These are phyloP conservation scores for Leucania comma DNA, from an alignment of 2,888 invertebrate genomes.

Conservation along the genomic window DNA sequence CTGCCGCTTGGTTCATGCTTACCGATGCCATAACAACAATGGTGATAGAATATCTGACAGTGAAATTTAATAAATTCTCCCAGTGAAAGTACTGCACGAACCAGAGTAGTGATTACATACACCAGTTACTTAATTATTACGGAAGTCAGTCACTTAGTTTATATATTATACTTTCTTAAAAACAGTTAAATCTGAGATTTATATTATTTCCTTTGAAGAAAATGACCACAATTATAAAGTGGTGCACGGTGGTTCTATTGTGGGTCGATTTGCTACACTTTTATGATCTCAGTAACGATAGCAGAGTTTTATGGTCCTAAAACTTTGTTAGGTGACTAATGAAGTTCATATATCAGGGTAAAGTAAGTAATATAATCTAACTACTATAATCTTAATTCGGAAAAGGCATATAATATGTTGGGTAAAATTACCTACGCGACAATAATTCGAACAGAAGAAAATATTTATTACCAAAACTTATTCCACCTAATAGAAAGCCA, in stretches of 20 bases:
- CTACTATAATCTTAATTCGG: not conserved
- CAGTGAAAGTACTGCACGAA: constrained; percentile 66
- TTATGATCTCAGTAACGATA: constrained; percentile 17
- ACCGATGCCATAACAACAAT: constrained; percentile 48
- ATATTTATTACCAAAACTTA: constrained; percentile 10
- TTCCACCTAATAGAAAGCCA: constrained; percentile 16
- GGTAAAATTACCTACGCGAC: constrained; percentile 26
- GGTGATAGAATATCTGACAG: constrained; percentile 41
- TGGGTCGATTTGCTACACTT: constrained; percentile 15
- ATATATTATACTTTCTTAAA: constrained; percentile 42
- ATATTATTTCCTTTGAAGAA: constrained; percentile 28
- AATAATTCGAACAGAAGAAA: constrained; percentile 18
- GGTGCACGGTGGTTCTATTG: constrained; percentile 30
- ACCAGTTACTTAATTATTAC: constrained; percentile 55
- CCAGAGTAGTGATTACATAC: constrained; percentile 56
- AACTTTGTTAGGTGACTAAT: constrained; percentile 10
- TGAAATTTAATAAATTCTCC: constrained; percentile 67
- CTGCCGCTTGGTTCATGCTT: constrained; percentile 26
- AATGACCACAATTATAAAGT: constrained; percentile 3
- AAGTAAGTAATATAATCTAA: not conserved
- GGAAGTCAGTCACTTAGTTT: constrained; percentile 29
- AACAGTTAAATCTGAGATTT: constrained; percentile 39
- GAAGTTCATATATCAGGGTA: not conserved
- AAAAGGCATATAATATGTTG: constrained; percentile 5
- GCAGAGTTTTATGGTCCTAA: constrained; percentile 9